Base-by-base conservation (phyloP, 1,140 invertebrate genomes). In the Alviniconcha marisindica region DNA sequence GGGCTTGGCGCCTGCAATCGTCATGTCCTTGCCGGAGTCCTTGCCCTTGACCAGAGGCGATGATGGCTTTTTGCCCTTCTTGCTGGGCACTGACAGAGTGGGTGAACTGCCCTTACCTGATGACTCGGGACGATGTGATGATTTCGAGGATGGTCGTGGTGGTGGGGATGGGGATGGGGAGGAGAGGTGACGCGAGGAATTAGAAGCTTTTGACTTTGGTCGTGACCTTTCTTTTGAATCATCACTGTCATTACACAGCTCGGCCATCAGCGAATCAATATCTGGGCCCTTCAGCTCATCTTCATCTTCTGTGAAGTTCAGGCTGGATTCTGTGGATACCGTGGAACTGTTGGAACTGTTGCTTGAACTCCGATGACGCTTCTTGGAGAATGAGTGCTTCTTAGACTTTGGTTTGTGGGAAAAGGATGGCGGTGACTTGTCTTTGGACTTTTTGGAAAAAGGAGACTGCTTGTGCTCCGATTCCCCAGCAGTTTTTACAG, bases 271-370 rank as follows among this genome's bases (percentile, higher is more conserved):
- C 12, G 56, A 66, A 0, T 54, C 54, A 14, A 66, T 80, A n/a
- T 44, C 36, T 2, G 33, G 60, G 12, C 40, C 38, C 1, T 36
- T 54, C 10, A n/a, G 3, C 4, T 80, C 78, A 60, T 80, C 78
- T 3, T 80, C 78, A n/a, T 80, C 78, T 44, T 60, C 77, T 1
- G 78, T 66, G 60, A 80, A 80, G 4, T 69, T 40, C 24, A 80
- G 78, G n/a, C 78, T 80, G n/a, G 77, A 78, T 24, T 54, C 77
- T 54, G 77, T 78, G 21, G 78, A 80, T 36, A 80, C 56, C 0
- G 10, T 28, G 15, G 78, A 80, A 66, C 54, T 80, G 28, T 21
- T 24, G 33, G 78, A 80, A 44, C 78, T 38, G 51, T 2, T 10
- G 48, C 78, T 80, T 36, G n/a, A 44, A 21, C 56, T 80, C 7